Evolutionary conservation across 1,140 invertebrate genomes (phyloP).

Genomic region (Hyposmocoma kahamanoa): DNA sequence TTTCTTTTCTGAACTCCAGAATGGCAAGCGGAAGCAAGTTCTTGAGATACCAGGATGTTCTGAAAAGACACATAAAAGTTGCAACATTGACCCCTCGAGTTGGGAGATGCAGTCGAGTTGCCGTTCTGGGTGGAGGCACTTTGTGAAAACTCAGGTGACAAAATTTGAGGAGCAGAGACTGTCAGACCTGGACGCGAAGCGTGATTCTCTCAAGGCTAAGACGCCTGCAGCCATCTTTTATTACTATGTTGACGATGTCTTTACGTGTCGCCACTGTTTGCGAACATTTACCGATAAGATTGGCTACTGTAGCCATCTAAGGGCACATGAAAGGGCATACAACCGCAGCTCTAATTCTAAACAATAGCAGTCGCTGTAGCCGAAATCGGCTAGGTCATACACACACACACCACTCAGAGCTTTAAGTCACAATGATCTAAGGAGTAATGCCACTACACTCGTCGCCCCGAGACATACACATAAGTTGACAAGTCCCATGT

Average conservation of each 20-base stretch:
- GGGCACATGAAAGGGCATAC: not conserved
- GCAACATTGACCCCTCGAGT: not conserved
- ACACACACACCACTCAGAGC: too few relatives aligned
- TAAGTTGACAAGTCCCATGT: too few relatives aligned
- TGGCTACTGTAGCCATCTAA: not conserved
- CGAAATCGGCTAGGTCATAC: not conserved
- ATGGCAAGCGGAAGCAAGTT: constrained; percentile 1
- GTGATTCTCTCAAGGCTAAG: not conserved
- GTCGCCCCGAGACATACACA: too few relatives aligned
- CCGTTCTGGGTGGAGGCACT: not conserved
- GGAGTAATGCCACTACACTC: too few relatives aligned
- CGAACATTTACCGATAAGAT: not conserved
- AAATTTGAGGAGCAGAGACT: not conserved
- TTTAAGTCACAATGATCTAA: too few relatives aligned
- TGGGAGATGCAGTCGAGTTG: not conserved
- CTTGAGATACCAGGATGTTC: not conserved
- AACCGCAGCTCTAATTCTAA: not conserved
- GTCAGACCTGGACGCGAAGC: not conserved
- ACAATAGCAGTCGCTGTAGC: not conserved
- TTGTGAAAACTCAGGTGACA: not conserved
- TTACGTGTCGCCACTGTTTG: not conserved
- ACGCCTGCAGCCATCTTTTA: not conserved
- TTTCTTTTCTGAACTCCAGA: constrained; percentile 15
- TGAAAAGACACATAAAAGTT: not conserved
- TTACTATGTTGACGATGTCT: not conserved